Evolutionary conservation across 2,888 invertebrate genomes (phyloP), one percentile per base, ranked within the genome.

Genomic region (Pardosa pseudoannulata): DNA sequence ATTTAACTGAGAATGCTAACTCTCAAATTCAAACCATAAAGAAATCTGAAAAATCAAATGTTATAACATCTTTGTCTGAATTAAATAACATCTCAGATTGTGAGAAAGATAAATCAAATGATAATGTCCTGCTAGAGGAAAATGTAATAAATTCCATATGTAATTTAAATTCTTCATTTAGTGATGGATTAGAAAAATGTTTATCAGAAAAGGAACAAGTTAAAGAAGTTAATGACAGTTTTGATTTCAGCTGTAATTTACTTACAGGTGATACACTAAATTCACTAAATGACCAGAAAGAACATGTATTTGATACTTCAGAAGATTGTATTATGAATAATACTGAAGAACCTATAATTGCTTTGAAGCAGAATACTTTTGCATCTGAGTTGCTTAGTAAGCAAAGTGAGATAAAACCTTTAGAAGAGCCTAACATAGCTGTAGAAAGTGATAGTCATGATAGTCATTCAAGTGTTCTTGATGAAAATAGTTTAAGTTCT

Each of bases 401-500:
- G 1, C 56, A 19, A 23, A 56, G 3, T 16, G 56, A 56, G 23
- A 23, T 23, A 16, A 23, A 23, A 6, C 56, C 3, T 56, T 23
- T 56, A 5, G 5, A 56, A 23, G 23, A 56, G 1, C 16, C 56
- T 19, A 16, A 23, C 19, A 19, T 23, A 23, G 23, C 46, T 11
- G 27, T 39, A 1, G 75, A 82, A 46, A 71, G 32, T 29, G 75
- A 81, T 1, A 73, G 73, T 39, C 65, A 80, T n/a, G 82, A 78
- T 50, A 78, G 83, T 31, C 78, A 72, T 23, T 85, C 83, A 6
- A 85, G 83, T 68, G 78, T 78, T 31, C 56, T 85, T 28, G 83
- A 85, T 67, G 83, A 85, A 50, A 85, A 79, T 39, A 85, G 83
- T 36, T 50, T 85, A 16, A 85, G 83, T 31, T 78, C 62, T 56